These are phyloP conservation scores for Asarcornis scutulata DNA, from an alignment of 2,113 vertebrate genomes.

Conservation along the genomic window DNA sequence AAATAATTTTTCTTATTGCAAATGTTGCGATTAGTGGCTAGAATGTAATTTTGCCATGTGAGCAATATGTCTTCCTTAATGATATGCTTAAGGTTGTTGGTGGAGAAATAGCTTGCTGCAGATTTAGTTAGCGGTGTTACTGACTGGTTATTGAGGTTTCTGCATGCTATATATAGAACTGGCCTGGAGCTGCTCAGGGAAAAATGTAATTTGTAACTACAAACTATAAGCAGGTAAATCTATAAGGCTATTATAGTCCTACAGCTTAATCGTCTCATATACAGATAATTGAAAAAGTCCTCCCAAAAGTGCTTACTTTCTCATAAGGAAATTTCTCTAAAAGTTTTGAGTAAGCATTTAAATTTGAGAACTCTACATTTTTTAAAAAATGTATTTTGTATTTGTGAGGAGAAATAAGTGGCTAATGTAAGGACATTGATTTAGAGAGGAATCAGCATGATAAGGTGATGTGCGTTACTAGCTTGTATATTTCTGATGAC, in stretches of 20 bases:
- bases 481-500: not conserved
- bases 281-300: not conserved
- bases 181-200: not conserved
- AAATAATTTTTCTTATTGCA: not conserved
- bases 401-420: not conserved
- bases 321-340: not conserved
- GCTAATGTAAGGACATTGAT: not conserved
- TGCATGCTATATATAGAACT: not conserved
- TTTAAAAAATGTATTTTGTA: not conserved
- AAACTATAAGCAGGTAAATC: not conserved
- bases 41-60: not conserved
- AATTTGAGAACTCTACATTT: not conserved
- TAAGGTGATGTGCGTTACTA: not conserved
- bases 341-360: not conserved
- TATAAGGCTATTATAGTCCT: not conserved
- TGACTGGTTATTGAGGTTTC: not conserved
- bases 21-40: not conserved
- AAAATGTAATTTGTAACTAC: not conserved
- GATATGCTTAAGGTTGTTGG: not conserved
- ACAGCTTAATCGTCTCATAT: not conserved
- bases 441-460: not conserved
- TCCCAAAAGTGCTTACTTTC: not conserved
- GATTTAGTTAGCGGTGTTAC: not conserved
- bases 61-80: not conserved
- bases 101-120: not conserved